Evolutionary conservation across 2,113 vertebrate genomes (phyloP).

Genomic region (Silurus glanis): DNA sequence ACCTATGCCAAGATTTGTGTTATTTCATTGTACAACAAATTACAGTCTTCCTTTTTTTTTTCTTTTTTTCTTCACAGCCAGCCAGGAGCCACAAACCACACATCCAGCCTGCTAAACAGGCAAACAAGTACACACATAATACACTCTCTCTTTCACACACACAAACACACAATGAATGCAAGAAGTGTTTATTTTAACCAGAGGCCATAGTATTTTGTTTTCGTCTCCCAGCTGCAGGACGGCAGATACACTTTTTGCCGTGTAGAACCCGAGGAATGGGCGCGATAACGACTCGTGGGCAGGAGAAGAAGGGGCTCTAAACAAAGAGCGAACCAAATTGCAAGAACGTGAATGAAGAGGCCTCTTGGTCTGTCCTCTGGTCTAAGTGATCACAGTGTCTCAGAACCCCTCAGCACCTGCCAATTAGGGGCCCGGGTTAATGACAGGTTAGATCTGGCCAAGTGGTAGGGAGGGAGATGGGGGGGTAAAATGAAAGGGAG

Average conservation of each 20-base stretch:
- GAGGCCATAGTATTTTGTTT: constrained; percentile 28
- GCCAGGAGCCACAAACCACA: constrained; percentile 59
- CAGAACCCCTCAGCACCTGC: constrained; percentile 67
- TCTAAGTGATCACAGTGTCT: constrained; percentile 61
- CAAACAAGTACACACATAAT: constrained; percentile 31
- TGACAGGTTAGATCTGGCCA: constrained; percentile 65
- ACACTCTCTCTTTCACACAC: constrained; percentile 2
- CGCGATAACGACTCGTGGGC: neutral
- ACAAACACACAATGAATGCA: constrained; percentile 10
- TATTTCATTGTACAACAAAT: constrained; percentile 55
- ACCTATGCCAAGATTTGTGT: constrained; percentile 24
- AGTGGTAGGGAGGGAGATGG: neutral
- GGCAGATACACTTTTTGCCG: constrained; percentile 49
- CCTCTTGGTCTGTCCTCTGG: constrained; percentile 64
- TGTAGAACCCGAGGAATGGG: constrained; percentile 36
- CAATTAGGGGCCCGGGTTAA: constrained; percentile 73
- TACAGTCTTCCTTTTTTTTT: constrained; percentile 46
- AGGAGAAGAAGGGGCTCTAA: neutral
- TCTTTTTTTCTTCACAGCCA: constrained; percentile 45
- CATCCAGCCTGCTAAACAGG: constrained; percentile 36
- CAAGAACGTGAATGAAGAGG: constrained; percentile 38
- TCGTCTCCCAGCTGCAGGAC: constrained; percentile 32
- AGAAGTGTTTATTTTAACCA: constrained; percentile 43
- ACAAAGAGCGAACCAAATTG: neutral
- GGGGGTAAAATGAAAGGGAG: constrained; percentile 61